Evolutionary conservation across 2,113 vertebrate species (phyloP).

Genomic region (Hassar affinis): DNA sequence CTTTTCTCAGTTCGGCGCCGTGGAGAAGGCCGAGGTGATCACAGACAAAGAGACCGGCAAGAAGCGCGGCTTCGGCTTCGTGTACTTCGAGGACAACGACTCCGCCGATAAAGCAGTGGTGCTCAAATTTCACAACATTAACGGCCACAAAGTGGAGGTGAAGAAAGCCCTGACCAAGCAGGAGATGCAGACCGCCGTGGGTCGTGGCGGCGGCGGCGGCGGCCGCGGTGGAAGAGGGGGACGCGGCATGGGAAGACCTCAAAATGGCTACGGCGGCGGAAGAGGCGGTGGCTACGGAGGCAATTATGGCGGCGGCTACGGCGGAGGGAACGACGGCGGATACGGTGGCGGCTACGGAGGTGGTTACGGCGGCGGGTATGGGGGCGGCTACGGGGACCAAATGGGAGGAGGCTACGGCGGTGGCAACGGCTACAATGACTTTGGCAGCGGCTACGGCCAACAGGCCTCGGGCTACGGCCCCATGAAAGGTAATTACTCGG

Average conservation of each 20-base stretch:
- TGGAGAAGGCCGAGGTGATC: constrained; percentile 86
- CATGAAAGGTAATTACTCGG: constrained; percentile 83
- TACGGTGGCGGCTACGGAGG: constrained; percentile 82
- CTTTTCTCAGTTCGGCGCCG: constrained; percentile 83
- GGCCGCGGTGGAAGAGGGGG: constrained; percentile 77
- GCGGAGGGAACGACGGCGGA: constrained; percentile 72
- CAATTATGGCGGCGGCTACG: constrained; percentile 82
- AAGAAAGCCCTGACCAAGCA: constrained; percentile 87
- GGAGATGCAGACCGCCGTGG: constrained; percentile 77
- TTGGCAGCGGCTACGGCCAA: constrained; percentile 88
- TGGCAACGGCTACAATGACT: constrained; percentile 88
- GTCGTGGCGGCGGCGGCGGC: constrained; percentile 65
- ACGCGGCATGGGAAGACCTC: constrained; percentile 78
- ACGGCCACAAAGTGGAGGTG: constrained; percentile 85
- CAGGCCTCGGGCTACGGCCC: constrained; percentile 90
- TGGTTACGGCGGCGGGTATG: constrained; percentile 68
- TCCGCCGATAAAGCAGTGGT: constrained; percentile 85
- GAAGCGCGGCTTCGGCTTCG: constrained; percentile 86
- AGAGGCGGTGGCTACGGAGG: constrained; percentile 80
- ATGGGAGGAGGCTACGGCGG: constrained; percentile 82
- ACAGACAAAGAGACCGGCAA: constrained; percentile 84
- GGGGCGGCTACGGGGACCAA: constrained; percentile 69
- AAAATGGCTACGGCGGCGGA: constrained; percentile 77
- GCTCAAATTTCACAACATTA: constrained; percentile 85
- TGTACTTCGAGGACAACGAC: constrained; percentile 85